These are phyloP conservation scores for Sitta europaea DNA, from an alignment of 2,113 vertebrate genomes.

Conservation along the genomic window DNA sequence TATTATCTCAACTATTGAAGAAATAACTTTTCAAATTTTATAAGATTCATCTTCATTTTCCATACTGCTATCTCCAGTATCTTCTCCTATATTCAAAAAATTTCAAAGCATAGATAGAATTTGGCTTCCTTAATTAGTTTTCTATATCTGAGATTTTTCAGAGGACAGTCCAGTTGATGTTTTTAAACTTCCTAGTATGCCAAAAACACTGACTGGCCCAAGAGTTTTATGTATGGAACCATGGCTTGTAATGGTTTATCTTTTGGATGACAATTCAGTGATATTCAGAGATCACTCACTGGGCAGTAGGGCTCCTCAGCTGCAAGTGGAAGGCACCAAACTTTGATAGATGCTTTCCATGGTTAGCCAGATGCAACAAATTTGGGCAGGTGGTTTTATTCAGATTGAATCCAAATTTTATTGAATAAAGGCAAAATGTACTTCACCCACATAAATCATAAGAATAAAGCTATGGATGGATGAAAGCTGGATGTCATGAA, in stretches of 20 bases:
- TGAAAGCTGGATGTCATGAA: neutral
- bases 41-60: neutral
- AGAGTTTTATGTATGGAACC: neutral
- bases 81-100: neutral
- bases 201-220: neutral
- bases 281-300: neutral
- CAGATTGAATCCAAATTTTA: slow-evolving; percentile 38
- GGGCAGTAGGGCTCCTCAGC: neutral
- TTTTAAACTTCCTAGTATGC: neutral
- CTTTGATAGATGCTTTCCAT: neutral
- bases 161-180: fast-evolving
- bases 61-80: neutral
- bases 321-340: neutral
- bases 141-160: neutral
- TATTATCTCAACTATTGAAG: neutral
- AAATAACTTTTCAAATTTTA: neutral
- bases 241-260: fast-evolving
- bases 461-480: neutral
- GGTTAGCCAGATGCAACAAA: neutral
- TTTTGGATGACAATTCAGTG: neutral
- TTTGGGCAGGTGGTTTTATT: neutral
- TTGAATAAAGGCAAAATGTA: slow-evolving; percentile 27
- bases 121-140: neutral
- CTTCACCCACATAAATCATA: neutral
- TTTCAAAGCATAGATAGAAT: neutral